phyloP scores from a whole-genome alignment of 1,140 invertebrate genomes.

The Heliconius congener region DNA sequence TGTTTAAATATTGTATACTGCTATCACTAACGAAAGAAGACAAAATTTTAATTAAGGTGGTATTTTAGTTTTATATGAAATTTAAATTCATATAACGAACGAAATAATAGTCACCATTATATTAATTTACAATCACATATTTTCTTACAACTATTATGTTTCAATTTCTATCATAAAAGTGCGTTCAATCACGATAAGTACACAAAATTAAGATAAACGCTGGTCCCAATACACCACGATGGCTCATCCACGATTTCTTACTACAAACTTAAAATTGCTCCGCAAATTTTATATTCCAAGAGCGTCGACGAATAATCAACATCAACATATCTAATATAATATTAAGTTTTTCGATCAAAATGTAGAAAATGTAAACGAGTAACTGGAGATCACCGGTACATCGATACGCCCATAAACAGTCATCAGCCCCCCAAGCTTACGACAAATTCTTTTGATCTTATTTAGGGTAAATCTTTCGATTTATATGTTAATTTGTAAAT shows the following conservation, averaged over 20 bases:
- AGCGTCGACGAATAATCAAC: not conserved
- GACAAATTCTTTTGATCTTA: constrained; percentile 79
- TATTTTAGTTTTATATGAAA: too few relatives aligned
- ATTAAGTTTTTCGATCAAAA: constrained; percentile 33
- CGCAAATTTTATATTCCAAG: not conserved
- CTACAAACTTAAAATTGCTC: not conserved
- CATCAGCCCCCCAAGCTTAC: constrained; percentile 63
- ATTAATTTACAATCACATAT: too few relatives aligned
- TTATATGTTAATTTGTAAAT: constrained; percentile 79
- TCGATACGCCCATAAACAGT: constrained; percentile 63
- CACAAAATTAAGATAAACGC: too few relatives aligned
- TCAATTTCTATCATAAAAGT: too few relatives aligned
- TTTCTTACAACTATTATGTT: too few relatives aligned
- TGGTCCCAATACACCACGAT: not conserved
- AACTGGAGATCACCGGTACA: constrained; percentile 45
- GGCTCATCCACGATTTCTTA: not conserved
- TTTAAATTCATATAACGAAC: too few relatives aligned
- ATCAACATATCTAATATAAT: not conserved
- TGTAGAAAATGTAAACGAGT: constrained; percentile 49
- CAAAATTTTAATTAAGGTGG: too few relatives aligned
- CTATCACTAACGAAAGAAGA: too few relatives aligned
- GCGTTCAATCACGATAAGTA: too few relatives aligned
- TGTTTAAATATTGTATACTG: too few relatives aligned
- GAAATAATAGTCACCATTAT: too few relatives aligned
- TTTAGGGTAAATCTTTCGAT: constrained; percentile 80